Base-by-base conservation (phyloP, 2,797 vertebrate genomes). In the Poeciliopsis presidionis region DNA sequence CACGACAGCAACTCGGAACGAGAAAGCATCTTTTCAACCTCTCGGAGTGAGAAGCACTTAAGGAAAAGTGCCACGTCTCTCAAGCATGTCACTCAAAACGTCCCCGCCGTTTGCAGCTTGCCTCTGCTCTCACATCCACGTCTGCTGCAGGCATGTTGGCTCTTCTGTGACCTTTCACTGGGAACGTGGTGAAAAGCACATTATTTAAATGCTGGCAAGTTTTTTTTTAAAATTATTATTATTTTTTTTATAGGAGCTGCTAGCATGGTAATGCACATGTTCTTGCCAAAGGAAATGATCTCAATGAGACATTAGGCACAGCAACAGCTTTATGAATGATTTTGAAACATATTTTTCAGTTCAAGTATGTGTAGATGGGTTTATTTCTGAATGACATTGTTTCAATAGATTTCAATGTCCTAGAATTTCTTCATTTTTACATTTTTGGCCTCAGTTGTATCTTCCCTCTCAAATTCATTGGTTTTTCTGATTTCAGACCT, bases 21-120 rank as follows among this genome's bases (percentile, higher is more conserved):
- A 83, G 70, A 89, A 84, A 85, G 74, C 80, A 36, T 77, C 77
- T 86, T 86, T 89, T 83, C 82, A 81, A 87, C 88, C 86, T 91
- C 80, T 79, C 73, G 7, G 46, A 84, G 76, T 22, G 84, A 88
- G 70, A 72, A 78, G 81, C 86, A 83, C 89, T 90, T 84, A 53
- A 73, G 9, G 25, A 9, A 85, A 89, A 87, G 80, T 75, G 77
- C 46, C 72, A 41, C 55, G 63, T 80, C 75, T 78, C 57, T 69
- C 47, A 74, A 41, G 73, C 81, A 16, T 22, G 33, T 83, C 85
- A 80, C 55, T 87, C 81, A 84, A 61, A 83, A 72, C 18, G 73
- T 70, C 55, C 47, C 59, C 36, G 3, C 30, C 20, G 75, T 75
- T 80, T 45, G 49, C 73, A 73, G 12, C 55, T 6, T 22, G n/a